Evolutionary conservation across 2,113 vertebrate genomes (phyloP), one percentile per base, ranked within the genome.

Genomic region (Pristiophorus japonicus): DNA sequence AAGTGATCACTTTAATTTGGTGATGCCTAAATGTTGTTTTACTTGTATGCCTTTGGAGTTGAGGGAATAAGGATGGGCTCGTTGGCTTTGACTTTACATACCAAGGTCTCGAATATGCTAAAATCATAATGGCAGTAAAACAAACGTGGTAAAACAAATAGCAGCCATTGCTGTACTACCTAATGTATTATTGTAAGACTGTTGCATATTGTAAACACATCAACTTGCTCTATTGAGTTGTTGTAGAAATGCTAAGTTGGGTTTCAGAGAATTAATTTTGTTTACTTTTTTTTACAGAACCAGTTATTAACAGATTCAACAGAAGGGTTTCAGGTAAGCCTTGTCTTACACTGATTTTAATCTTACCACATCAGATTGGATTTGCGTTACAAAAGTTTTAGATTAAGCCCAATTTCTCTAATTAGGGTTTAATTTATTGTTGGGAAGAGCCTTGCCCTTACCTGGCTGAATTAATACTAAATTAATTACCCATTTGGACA

Each of bases 321-420:
- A 98, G 99, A 97, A 98, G 99, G 98, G 98, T 99, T 96, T 99
- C 99, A 98, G 99, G 99, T 99, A 98, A 97, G 97, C 6, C 95
- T 96, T 96, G 66, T 24, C 95, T 96, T 96, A 66, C 65, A 94
- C 96, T 88, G 47, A 63, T 63, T 92, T 70, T 73, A 24, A 70
- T 70, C 24, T 94, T 70, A 30, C 1, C 38, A 67, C 59, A 92
- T 1, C 65, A 94, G 27, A 94, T 59, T 94, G 30, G 22, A 87
- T 62, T 92, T 47, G 6, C 16, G 10, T 34, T 62, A 81, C 75
- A 59, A 18, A 59, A 59, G 5, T 59, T 59, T 90, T 59, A 59
- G 87, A 59, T 90, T 59, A 59, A 59, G 30, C 34, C 27, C 51
- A 90, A 34, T 62, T 90, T n/a, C 11, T 90, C 27, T 90, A 55